These are phyloP conservation scores for Arvicanthis niloticus DNA, from an alignment of 2,113 vertebrate genomes.

Conservation along the genomic window DNA sequence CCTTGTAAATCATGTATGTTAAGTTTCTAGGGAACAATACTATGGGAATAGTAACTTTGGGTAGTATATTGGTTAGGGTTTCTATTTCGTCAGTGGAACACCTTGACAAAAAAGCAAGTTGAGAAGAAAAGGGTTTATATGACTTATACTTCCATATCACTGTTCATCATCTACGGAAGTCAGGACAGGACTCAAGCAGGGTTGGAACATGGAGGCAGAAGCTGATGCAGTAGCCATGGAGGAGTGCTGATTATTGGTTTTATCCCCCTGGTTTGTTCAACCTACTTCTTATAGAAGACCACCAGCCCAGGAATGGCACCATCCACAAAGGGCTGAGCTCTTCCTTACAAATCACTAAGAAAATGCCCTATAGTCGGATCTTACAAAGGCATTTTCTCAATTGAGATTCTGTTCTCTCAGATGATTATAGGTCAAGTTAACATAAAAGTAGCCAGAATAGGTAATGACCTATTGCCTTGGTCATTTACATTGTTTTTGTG, in stretches of 20 bases:
- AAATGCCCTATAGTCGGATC: neutral
- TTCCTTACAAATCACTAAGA: neutral
- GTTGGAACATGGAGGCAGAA: too few relatives aligned
- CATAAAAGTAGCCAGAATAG: neutral
- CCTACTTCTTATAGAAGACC: neutral
- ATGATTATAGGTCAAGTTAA: neutral
- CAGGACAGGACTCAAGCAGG: neutral
- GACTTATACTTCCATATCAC: neutral
- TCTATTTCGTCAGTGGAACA: neutral
- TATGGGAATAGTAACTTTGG: neutral
- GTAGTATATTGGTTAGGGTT: neutral
- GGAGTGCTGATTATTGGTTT: neutral
- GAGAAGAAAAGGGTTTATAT: neutral
- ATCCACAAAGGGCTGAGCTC: neutral
- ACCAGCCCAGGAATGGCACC: neutral
- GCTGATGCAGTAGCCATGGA: neutral
- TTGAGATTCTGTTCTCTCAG: neutral
- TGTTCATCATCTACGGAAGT: neutral
- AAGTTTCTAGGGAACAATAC: neutral
- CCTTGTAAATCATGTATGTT: neutral
- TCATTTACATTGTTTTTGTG: neutral
- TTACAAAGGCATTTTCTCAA: neutral
- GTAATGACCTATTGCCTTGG: neutral
- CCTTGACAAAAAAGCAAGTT: neutral
- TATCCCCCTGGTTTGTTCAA: neutral